Base-by-base conservation (phyloP, 2,113 vertebrate species). In the Columba livia region DNA sequence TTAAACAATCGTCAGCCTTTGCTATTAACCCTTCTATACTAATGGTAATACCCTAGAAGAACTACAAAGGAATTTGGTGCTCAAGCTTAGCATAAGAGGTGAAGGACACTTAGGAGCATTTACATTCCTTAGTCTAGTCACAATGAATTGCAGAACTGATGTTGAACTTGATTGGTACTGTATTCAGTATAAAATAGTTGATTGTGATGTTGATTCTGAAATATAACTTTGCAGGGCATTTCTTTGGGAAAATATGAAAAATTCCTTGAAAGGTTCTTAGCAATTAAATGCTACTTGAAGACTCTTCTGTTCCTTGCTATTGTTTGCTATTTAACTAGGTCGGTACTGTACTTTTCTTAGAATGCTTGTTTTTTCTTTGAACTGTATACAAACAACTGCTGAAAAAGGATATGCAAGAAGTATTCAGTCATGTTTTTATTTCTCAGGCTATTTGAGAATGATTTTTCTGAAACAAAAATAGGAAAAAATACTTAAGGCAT, bases 1-100 rank as follows among this genome's bases (percentile, higher is more conserved):
- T 98, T 97, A 97, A 98, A 98, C 97, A 98, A 97, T 98, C 97
- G 94, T 96, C 93, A 97, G 97, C 96, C 97, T 97, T 97, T 97
- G 91, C 98, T 96, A 97, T 98, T 98, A 99, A 98, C 98, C 97
- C 97, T 98, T 98, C 96, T 97, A 96, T 96, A 91, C 96, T 98
- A 98, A 98, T 98, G 97, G 97, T 97, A 98, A 98, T 98, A 96
- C 94, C 89, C 91, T 60, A 94, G 85, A 92, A 94, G 92, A 97
- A 95, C 96, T 97, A 96, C 95, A 97, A 97, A 98, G 96, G 85
- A 88, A 96, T 95, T 78, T 48, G 32, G 96, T 97, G 93, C 94
- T 92, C 93, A 72, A 84, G 96, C 94, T 97, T 95, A 96, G 87
- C 93, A 81, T 77, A 91, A 93, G 88, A 83, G 91, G 97, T 96